Evolutionary conservation across 2,888 invertebrate genomes (phyloP).

Genomic region (Chymomyza amoena): DNA sequence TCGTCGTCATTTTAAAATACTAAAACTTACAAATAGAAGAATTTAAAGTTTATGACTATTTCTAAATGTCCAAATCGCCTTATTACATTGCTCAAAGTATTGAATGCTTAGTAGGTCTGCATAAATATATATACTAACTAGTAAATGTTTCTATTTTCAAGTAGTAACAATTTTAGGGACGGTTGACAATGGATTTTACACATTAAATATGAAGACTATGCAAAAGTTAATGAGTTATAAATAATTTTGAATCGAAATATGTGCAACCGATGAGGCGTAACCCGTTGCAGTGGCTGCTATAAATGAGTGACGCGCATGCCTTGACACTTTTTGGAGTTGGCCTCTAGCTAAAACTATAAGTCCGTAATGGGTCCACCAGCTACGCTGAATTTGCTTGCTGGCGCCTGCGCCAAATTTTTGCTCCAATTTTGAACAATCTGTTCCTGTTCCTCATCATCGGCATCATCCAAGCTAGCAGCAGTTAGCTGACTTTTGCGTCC

Average conservation of each 20-base stretch:
- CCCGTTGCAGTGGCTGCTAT: conserved; percentile 45
- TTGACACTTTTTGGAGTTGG: conserved; percentile 23
- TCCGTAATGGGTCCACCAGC: conserved; percentile 78
- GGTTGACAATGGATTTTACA: neutral
- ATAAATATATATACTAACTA: neutral
- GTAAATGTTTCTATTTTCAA: neutral
- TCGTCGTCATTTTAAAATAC: too few species aligned
- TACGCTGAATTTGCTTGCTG: conserved; percentile 69
- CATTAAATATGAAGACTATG: conserved; percentile 23
- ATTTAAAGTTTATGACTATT: neutral
- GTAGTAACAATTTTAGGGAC: neutral
- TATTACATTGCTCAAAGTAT: neutral
- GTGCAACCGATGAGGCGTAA: conserved; percentile 30
- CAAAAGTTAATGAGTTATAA: conserved; percentile 57
- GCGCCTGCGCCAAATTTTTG: conserved; percentile 32
- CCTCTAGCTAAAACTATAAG: conserved; percentile 77
- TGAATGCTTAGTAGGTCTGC: neutral
- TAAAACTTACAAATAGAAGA: too few species aligned
- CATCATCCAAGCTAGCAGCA: neutral
- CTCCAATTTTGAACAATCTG: neutral
- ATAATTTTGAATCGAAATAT: conserved; percentile 62
- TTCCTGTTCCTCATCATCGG: neutral
- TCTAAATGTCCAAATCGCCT: neutral
- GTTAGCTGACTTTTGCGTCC: conserved; percentile 1
- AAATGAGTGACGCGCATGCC: conserved; percentile 69